Conservation (phyloP, 2,888 invertebrate genomes). For the Epistrophella euchroma region DNA sequence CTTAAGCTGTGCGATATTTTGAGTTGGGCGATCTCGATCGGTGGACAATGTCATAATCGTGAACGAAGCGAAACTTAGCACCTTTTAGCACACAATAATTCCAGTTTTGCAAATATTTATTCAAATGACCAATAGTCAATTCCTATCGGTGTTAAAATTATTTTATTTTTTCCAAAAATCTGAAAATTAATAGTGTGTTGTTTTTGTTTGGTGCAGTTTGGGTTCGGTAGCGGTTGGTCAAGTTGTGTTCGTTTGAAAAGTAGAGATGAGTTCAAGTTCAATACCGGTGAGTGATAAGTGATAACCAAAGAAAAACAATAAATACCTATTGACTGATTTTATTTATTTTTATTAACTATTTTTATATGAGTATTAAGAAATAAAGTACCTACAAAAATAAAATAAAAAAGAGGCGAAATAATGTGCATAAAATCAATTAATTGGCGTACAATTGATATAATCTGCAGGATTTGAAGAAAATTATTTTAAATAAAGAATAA, state of each 20-base stretch:
- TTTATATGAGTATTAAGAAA: background rate
- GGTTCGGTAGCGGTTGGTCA: background rate
- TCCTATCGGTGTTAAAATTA: constrained; percentile 26
- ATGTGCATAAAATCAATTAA: background rate
- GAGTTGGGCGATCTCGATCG: constrained; percentile 27
- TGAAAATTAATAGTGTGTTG: constrained; percentile 31
- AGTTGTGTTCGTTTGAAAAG: background rate
- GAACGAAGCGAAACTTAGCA: constrained; percentile 60
- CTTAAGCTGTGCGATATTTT: background rate
- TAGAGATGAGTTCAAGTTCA: constrained; percentile 27
- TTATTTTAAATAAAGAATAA: too few relatives aligned
- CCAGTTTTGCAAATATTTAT: constrained; percentile 63
- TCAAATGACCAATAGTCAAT: constrained; percentile 27
- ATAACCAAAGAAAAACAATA: background rate
- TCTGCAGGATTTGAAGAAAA: too few relatives aligned
- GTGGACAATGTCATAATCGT: constrained; percentile 59
- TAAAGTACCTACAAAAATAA: background rate
- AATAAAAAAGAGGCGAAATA: background rate
- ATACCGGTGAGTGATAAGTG: constrained; percentile 58
- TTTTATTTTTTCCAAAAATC: constrained; percentile 42
- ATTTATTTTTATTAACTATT: background rate
- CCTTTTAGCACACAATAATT: constrained; percentile 55
- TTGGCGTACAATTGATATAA: too few relatives aligned
- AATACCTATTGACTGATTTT: background rate
- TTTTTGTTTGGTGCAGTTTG: constrained; percentile 18